These are phyloP conservation scores for Pediacus dermestoides DNA, from an alignment of 2,888 invertebrate species.

Conservation along the genomic window DNA sequence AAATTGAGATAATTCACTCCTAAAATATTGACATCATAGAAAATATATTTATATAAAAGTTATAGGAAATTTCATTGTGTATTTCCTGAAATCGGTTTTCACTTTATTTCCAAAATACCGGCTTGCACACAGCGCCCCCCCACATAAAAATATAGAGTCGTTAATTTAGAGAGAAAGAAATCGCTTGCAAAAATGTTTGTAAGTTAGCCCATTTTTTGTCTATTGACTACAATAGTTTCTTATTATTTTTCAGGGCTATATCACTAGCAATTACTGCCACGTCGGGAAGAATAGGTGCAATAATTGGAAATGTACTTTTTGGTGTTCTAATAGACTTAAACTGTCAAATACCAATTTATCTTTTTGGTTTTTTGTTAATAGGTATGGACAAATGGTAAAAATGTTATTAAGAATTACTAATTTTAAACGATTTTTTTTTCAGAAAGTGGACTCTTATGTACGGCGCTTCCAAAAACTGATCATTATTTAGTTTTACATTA, in stretches of 20 bases:
- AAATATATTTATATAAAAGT: too few relatives aligned
- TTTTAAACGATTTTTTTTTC: constrained; percentile 36
- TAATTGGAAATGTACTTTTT: constrained; percentile 59
- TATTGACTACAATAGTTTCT: constrained; percentile 12
- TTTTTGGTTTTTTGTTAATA: constrained; percentile 57
- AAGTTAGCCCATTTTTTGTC: too few relatives aligned
- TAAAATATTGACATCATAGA: too few relatives aligned
- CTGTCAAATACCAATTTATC: constrained; percentile 58
- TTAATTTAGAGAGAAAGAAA: too few relatives aligned
- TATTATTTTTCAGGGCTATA: constrained; percentile 51
- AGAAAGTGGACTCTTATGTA: constrained; percentile 57
- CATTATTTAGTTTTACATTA: constrained; percentile 33
- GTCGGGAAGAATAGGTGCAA: constrained; percentile 58
- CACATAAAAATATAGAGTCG: too few relatives aligned
- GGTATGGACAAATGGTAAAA: constrained; percentile 46
- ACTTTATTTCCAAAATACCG: too few relatives aligned
- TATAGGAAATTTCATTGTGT: too few relatives aligned
- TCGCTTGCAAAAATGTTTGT: too few relatives aligned
- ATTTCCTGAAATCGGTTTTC: too few relatives aligned
- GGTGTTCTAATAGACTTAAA: constrained; percentile 57
- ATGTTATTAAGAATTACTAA: constrained; percentile 5
- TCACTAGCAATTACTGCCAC: constrained; percentile 60
- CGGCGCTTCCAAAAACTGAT: constrained; percentile 53
- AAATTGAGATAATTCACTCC: too few relatives aligned
- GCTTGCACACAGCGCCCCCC: too few relatives aligned